Evolutionary conservation across 2,888 invertebrate species (phyloP).

Genomic region (Podotricha telesiphe): DNA sequence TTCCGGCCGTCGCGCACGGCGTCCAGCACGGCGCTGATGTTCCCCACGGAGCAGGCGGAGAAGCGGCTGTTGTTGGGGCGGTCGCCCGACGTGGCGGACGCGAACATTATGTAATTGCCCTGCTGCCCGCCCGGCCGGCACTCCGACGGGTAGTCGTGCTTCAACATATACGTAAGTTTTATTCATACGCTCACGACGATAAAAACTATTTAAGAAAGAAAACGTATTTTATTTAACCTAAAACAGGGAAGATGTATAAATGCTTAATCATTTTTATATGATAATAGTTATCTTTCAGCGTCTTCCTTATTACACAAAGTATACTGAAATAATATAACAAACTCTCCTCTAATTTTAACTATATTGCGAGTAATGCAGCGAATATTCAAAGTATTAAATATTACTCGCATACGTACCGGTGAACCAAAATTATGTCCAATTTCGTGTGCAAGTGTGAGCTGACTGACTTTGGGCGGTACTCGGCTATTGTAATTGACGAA

Average conservation of each 20-base stretch:
- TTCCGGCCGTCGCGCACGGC: conserved; percentile 96
- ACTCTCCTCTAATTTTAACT: too few species aligned
- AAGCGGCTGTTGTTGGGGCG: conserved; percentile 99
- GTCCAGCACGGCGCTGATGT: conserved; percentile 96
- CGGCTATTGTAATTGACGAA: conserved; percentile 99
- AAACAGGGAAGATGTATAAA: too few species aligned
- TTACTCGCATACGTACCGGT: conserved; percentile 88
- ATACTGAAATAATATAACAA: too few species aligned
- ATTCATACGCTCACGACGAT: too few species aligned
- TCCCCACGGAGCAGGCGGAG: conserved; percentile 96
- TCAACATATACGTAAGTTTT: too few species aligned
- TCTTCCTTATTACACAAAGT: too few species aligned
- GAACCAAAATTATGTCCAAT: conserved; percentile 99
- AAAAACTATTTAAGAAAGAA: too few species aligned
- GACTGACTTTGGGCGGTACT: conserved; percentile 98
- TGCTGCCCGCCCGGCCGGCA: conserved; percentile 95
- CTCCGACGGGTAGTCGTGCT: conserved; percentile 97
- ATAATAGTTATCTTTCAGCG: too few species aligned
- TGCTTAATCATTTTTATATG: too few species aligned
- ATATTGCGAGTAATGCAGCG: too few species aligned
- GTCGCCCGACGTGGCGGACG: conserved; percentile 99
- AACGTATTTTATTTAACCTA: too few species aligned
- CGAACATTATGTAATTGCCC: conserved; percentile 99
- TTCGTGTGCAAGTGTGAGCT: conserved; percentile 98
- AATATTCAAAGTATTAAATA: too few species aligned